phyloP scores from a whole-genome alignment of 2,113 vertebrate species.

The Ivindomyrus marchei region DNA sequence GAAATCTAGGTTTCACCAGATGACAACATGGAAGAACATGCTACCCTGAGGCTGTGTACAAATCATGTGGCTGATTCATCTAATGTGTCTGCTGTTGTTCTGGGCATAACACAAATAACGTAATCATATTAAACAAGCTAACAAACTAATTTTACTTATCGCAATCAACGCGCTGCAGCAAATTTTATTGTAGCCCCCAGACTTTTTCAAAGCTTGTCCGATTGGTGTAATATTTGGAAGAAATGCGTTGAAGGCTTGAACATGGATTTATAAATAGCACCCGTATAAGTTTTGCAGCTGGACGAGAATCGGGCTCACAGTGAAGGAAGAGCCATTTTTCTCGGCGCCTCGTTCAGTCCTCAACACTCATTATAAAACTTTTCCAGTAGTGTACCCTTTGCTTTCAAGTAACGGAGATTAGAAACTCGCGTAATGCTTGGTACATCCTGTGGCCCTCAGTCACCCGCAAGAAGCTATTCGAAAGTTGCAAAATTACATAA shows the following conservation, averaged over 20 bases:
- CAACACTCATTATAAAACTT: neutral
- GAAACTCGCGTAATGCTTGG: neutral
- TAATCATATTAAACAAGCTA: neutral
- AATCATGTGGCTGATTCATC: neutral
- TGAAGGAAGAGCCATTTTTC: neutral
- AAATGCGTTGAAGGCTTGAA: neutral
- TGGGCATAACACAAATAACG: neutral
- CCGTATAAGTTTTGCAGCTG: neutral
- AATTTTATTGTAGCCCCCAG: neutral
- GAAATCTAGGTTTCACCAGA: neutral
- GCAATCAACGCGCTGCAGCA: neutral
- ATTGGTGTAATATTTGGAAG: neutral
- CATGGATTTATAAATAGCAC: neutral
- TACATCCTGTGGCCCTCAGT: neutral
- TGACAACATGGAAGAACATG: constrained; percentile 6
- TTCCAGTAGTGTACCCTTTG: neutral
- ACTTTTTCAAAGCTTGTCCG: neutral
- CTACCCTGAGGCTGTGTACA: neutral
- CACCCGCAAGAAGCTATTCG: neutral
- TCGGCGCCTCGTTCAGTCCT: neutral
- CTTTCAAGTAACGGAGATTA: neutral
- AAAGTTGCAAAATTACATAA: neutral
- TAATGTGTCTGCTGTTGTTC: neutral
- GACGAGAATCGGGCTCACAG: neutral
- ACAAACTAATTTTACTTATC: neutral